These are phyloP conservation scores for Chitala chitala DNA, from an alignment of 2,113 vertebrate species.

Conservation along the genomic window DNA sequence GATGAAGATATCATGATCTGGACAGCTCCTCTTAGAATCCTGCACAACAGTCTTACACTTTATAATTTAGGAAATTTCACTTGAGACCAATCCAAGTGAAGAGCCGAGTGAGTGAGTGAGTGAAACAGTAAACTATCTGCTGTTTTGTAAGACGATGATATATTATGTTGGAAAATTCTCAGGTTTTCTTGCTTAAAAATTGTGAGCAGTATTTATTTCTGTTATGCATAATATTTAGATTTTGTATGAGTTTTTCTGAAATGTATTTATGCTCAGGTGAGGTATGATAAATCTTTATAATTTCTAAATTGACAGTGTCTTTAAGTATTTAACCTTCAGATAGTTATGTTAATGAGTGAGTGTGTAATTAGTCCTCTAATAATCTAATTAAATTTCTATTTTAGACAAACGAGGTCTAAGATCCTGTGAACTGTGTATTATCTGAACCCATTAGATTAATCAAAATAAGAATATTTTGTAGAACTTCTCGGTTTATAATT, in stretches of 20 bases:
- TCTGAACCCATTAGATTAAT: slow-evolving; percentile 37
- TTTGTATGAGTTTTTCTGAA: too few relatives aligned
- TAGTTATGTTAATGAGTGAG: slow-evolving; percentile 25
- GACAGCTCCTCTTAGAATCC: not conserved
- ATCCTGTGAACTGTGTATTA: slow-evolving; percentile 33
- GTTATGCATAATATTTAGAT: too few relatives aligned
- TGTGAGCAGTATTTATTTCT: too few relatives aligned
- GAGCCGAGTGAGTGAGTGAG: not conserved
- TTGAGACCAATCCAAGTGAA: not conserved
- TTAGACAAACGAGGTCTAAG: slow-evolving; percentile 34
- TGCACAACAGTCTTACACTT: too few relatives aligned
- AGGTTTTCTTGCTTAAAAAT: too few relatives aligned
- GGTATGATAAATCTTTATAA: not conserved
- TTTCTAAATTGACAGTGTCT: slow-evolving; percentile 12
- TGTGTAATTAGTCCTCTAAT: slow-evolving; percentile 34
- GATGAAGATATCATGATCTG: not conserved
- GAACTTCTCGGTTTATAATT: slow-evolving; percentile 25
- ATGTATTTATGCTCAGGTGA: not conserved
- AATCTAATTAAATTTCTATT: slow-evolving; percentile 38
- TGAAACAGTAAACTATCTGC: not conserved
- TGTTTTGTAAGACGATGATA: too few relatives aligned
- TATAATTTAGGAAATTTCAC: not conserved
- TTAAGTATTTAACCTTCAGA: slow-evolving; percentile 23
- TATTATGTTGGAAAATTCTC: too few relatives aligned
- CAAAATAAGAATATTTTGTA: slow-evolving; percentile 30